Evolutionary conservation across 2,888 invertebrate species (phyloP).

Genomic region (Carterocephalus palaemon): DNA sequence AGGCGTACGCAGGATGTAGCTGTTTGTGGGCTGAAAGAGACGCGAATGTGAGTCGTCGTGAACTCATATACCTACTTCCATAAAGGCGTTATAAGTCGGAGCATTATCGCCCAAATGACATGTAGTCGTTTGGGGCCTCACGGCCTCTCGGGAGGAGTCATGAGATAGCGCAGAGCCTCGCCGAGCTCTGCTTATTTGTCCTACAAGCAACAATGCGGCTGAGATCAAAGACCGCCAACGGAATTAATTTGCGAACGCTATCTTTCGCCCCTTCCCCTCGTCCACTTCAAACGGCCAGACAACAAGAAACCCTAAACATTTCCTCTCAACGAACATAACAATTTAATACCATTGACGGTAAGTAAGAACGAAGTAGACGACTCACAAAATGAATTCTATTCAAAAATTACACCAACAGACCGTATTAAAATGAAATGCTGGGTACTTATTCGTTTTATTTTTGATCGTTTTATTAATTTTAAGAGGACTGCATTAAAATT

Average conservation of each 20-base stretch:
- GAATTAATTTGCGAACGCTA: conserved; percentile 69
- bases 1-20: background rate
- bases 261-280: conserved; percentile 43
- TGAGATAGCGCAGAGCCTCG: conserved; percentile 15
- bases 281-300: conserved; percentile 32
- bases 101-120: conserved; percentile 5
- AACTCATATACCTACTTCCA: background rate
- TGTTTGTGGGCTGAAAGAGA: background rate
- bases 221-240: conserved; percentile 66
- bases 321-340: conserved; percentile 37
- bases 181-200: conserved; percentile 55
- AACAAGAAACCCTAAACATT: conserved; percentile 42
- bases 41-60: too few relatives aligned
- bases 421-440: too few relatives aligned
- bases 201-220: conserved; percentile 61
- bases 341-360: conserved; percentile 39
- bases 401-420: too few relatives aligned
- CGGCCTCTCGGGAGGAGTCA: conserved; percentile 12
- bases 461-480: too few relatives aligned
- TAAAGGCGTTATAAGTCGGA: conserved; percentile 1
- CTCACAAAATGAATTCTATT: conserved; percentile 22
- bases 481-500: too few relatives aligned
- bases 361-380: conserved; percentile 27
- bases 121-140: conserved; percentile 10
- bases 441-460: too few relatives aligned